Percentiles rank a stretch among this genome's conserved stretches.
These are phyloP conservation scores for Rousettus madagascariensis DNA, from an alignment of 2,797 vertebrate genomes.

Conservation along the genomic window DNA sequence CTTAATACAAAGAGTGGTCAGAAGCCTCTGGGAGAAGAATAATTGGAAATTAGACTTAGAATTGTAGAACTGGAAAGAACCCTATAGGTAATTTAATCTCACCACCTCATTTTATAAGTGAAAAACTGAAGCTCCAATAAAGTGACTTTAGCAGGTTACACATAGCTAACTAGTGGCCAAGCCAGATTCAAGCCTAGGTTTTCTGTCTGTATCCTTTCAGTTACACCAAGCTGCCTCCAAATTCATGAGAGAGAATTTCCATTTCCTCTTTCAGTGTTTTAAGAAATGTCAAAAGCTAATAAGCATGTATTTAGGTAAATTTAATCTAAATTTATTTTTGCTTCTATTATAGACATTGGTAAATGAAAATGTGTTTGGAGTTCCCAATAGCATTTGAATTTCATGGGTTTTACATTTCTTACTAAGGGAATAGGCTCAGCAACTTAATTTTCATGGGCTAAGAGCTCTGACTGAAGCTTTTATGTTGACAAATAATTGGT, in stretches of 20 bases:
- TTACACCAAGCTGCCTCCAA: not conserved
- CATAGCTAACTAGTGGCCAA: not conserved
- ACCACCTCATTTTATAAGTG: not conserved
- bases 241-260: not conserved
- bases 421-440: conserved; percentile 30
- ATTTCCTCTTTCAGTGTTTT: conserved; percentile 32
- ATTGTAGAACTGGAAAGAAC: conserved; percentile 8
- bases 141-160: not conserved
- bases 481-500: conserved; percentile 67
- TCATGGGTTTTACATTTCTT: conserved; percentile 58
- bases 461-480: conserved; percentile 71
- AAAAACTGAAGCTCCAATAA: not conserved
- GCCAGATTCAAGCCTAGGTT: not conserved
- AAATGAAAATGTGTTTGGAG: conserved; percentile 61
- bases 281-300: conserved; percentile 41
- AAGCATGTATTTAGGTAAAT: conserved; percentile 28
- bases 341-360: conserved; percentile 10
- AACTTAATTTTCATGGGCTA: conserved; percentile 72
- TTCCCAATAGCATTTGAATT: conserved; percentile 58
- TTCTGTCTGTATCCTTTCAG: not conserved
- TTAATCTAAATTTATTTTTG: conserved; percentile 4
- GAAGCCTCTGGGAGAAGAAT: not conserved
- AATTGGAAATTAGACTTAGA: not conserved
- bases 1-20: not conserved
- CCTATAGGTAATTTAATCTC: not conserved